A percentile compares a stretch with the other conserved stretches of the same genome.
phyloP scores from a whole-genome alignment of 53 echinoderm and acorn worm species.

The Hippasteria phrygiana region DNA sequence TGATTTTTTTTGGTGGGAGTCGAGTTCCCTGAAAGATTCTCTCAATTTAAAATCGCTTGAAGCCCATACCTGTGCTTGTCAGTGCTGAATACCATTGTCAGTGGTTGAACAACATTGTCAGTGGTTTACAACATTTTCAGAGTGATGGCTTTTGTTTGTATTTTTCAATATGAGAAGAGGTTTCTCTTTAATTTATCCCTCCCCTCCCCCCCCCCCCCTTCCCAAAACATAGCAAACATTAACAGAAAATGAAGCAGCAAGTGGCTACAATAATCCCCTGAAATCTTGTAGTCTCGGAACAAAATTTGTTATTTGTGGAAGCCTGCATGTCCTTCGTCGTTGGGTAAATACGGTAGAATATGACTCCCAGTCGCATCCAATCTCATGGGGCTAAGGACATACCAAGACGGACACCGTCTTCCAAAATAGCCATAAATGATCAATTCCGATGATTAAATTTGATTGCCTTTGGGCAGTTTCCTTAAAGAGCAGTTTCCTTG shows the following conservation, averaged over 20 bases:
- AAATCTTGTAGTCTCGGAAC: neutral
- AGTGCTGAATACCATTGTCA: too few relatives aligned
- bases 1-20: neutral
- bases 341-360: too few relatives aligned
- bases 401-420: neutral
- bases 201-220: too few relatives aligned
- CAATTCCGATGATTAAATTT: slow-evolving; percentile 63
- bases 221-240: neutral
- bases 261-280: neutral
- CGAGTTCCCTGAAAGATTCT: neutral
- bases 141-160: too few relatives aligned
- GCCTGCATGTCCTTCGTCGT: too few relatives aligned
- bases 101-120: too few relatives aligned
- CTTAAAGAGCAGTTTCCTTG: neutral
- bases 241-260: neutral
- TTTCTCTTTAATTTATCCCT: too few relatives aligned
- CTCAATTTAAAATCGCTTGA: too few relatives aligned
- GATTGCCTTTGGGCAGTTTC: slow-evolving; percentile 25
- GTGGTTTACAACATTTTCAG: too few relatives aligned
- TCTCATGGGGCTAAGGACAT: neutral
- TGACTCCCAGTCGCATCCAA: neutral
- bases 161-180: too few relatives aligned
- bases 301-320: too few relatives aligned
- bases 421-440: slow-evolving; percentile 68
- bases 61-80: too few relatives aligned